Percentiles rank a stretch among this genome's conserved stretches.
Evolutionary conservation across 2,888 invertebrate genomes (phyloP).

Genomic region (Synanthedon vespiformis): DNA sequence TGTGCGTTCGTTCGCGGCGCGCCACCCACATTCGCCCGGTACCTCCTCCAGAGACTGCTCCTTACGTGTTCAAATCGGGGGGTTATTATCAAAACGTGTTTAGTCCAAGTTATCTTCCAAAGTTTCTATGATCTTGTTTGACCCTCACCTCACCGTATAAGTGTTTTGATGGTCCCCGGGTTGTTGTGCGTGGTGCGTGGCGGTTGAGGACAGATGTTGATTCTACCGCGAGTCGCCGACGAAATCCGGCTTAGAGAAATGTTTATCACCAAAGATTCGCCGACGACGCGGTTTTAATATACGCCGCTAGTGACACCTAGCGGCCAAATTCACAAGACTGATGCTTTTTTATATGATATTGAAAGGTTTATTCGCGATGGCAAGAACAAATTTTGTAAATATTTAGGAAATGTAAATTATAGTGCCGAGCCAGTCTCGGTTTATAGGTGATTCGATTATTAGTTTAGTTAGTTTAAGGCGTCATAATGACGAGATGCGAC

Average conservation of each 20-base stretch:
- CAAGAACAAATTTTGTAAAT: conserved; percentile 46
- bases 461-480: conserved; percentile 23
- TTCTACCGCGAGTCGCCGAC: conserved; percentile 22
- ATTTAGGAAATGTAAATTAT: conserved; percentile 40
- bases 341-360: conserved; percentile 61
- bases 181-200: not conserved
- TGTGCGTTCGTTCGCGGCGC: not conserved
- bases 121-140: too few relatives aligned
- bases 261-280: conserved; percentile 52
- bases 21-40: not conserved
- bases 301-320: conserved; percentile 18
- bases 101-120: too few relatives aligned
- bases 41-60: not conserved
- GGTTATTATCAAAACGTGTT: not conserved
- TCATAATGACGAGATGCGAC: conserved; percentile 30
- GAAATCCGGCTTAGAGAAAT: conserved; percentile 20
- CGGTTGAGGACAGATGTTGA: conserved; percentile 35
- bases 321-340: conserved; percentile 58
- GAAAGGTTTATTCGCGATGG: conserved; percentile 12
- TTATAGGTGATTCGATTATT: conserved; percentile 14
- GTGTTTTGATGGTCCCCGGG: too few relatives aligned
- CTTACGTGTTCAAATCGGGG: not conserved
- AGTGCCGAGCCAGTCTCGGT: conserved; percentile 6
- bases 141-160: too few relatives aligned
- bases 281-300: conserved; percentile 20